Percentiles rank a stretch among this genome's conserved stretches.
Evolutionary conservation across 2,888 invertebrate genomes (phyloP).

Genomic region (Anaspis maculata): DNA sequence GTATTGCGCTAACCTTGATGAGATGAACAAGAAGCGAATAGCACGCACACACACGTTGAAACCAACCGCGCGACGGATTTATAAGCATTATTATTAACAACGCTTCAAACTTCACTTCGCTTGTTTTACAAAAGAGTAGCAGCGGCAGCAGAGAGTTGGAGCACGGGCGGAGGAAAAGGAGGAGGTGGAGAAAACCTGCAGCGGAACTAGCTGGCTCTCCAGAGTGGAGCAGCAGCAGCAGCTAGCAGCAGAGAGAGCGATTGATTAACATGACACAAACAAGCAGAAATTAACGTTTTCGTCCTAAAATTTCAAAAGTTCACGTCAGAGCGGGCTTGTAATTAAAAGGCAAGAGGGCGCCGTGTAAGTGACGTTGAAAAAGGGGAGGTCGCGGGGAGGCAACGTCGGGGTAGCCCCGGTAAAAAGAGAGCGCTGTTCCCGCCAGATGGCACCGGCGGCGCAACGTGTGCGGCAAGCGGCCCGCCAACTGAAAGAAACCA

Average conservation of each 20-base stretch:
- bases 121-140: no score
- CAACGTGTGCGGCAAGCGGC: constrained; percentile 17
- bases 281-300: constrained; percentile 37
- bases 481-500: constrained; percentile 34
- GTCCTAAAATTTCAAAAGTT: constrained; percentile 39
- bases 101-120: no score
- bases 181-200: no score
- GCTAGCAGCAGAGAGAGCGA: constrained; percentile 17
- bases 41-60: no score
- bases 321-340: constrained; percentile 35
- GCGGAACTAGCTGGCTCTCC: no score
- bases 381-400: constrained; percentile 20
- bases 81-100: no score
- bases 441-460: constrained; percentile 37
- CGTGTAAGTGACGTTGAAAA: constrained; percentile 35
- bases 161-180: no score
- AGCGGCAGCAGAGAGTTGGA: no score
- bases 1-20: no score
- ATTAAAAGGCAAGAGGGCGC: constrained; percentile 39
- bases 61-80: no score
- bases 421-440: constrained; percentile 35
- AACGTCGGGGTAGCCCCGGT: constrained; percentile 11
- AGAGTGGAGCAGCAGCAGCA: no score
- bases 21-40: no score
- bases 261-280: constrained; percentile 39